Evolutionary conservation across 2,888 invertebrate genomes (phyloP).

Genomic region (Morinoia aosen): DNA sequence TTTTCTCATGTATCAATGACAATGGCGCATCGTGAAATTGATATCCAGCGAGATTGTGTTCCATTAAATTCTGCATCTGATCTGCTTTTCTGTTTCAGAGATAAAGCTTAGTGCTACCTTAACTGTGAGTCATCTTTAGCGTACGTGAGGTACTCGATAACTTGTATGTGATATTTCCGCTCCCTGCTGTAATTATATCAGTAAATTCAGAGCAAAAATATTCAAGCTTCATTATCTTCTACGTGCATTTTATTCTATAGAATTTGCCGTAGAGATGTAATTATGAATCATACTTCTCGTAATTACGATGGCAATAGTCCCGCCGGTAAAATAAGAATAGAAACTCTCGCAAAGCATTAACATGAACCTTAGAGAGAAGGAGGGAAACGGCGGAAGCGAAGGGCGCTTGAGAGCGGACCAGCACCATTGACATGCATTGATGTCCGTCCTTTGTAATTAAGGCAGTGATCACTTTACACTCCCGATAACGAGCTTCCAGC

Average conservation of each 20-base stretch:
- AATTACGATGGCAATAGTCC: neutral
- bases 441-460: conserved; percentile 33
- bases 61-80: too few relatives aligned
- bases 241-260: neutral
- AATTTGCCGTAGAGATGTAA: neutral
- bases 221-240: too few relatives aligned
- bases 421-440: conserved; percentile 52
- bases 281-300: neutral
- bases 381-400: neutral
- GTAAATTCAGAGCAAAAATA: neutral
- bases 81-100: too few relatives aligned
- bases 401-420: neutral
- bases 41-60: too few relatives aligned
- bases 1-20: too few relatives aligned
- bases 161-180: neutral
- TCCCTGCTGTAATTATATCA: too few relatives aligned
- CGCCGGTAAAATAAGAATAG: neutral
- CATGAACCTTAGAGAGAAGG: neutral
- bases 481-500: conserved; percentile 30
- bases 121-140: neutral
- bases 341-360: neutral
- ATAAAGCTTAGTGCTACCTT: neutral
- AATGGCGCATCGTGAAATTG: too few relatives aligned
- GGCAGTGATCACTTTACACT: conserved; percentile 41
- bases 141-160: neutral